Conservation (phyloP, 2,888 invertebrate species). For the Tetrapedia diversipes region DNA sequence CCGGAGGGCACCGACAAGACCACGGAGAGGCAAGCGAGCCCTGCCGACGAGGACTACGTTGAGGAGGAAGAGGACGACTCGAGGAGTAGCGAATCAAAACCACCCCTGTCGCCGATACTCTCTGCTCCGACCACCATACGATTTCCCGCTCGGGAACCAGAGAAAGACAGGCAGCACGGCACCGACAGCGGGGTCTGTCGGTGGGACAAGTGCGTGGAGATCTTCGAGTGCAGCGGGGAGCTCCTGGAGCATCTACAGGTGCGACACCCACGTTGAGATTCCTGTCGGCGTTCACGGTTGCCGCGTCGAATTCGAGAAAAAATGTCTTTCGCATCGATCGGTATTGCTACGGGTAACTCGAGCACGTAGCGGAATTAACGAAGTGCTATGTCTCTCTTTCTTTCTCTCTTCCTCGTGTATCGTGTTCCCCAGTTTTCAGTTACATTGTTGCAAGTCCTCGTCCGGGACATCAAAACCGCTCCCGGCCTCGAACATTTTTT, state of each 20-base stretch:
- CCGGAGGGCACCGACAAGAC: slow-evolving; percentile 39
- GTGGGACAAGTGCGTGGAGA: slow-evolving; percentile 92
- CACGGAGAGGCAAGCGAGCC: slow-evolving; percentile 49
- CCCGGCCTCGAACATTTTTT: neutral
- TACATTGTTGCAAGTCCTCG: slow-evolving; percentile 21
- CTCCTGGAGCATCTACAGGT: slow-evolving; percentile 95
- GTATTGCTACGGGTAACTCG: slow-evolving; percentile 33
- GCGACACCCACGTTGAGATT: slow-evolving; percentile 40
- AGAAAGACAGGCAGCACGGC: slow-evolving; percentile 78
- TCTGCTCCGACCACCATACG: slow-evolving; percentile 92
- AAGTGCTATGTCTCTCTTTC: too few species aligned
- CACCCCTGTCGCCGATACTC: slow-evolving; percentile 87
- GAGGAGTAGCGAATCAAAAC: slow-evolving; percentile 76
- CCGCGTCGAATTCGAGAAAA: neutral
- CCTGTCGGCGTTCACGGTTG: neutral
- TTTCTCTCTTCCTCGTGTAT: too few species aligned
- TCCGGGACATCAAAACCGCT: neutral
- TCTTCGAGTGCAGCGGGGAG: slow-evolving; percentile 91
- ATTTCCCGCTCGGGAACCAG: slow-evolving; percentile 86
- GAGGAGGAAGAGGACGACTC: slow-evolving; percentile 80
- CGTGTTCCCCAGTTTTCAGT: slow-evolving; percentile 35
- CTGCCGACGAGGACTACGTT: slow-evolving; percentile 71
- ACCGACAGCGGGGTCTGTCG: slow-evolving; percentile 86
- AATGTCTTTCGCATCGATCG: slow-evolving; percentile 17
- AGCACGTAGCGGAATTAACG: slow-evolving; percentile 27